These are phyloP conservation scores for Cydia fagiglandana DNA, from an alignment of 1,140 invertebrate species.

Conservation along the genomic window DNA sequence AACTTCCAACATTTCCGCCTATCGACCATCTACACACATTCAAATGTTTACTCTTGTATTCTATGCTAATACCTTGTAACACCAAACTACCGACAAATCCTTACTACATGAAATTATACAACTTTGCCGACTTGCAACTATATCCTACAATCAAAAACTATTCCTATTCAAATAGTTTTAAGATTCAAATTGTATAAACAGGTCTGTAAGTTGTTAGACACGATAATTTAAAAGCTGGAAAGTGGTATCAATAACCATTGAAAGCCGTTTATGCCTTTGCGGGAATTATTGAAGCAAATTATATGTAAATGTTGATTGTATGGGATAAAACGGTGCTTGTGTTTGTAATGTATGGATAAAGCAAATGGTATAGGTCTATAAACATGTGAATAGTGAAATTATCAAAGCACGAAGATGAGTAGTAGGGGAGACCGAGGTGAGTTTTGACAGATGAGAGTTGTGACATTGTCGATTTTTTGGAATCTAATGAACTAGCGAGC, in stretches of 20 bases:
- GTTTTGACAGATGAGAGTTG: too few relatives aligned
- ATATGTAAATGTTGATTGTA: constrained; percentile 3
- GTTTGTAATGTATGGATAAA: too few relatives aligned
- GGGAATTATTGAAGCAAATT: constrained; percentile 13
- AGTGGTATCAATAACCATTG: constrained; percentile 13
- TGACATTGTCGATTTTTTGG: too few relatives aligned
- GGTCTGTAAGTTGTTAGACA: neutral
- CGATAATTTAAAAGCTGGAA: neutral
- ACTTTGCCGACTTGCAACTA: neutral
- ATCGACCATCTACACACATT: constrained; percentile 17
- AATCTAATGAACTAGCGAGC: too few relatives aligned
- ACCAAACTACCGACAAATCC: constrained; percentile 11
- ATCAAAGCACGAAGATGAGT: too few relatives aligned
- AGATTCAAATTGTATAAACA: neutral
- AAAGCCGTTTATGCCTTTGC: constrained; percentile 9
- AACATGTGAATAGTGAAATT: too few relatives aligned
- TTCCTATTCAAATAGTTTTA: neutral
- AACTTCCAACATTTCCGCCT: neutral
- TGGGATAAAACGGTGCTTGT: neutral
- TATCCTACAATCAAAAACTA: neutral
- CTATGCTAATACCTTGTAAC: constrained; percentile 11
- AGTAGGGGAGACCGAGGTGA: too few relatives aligned
- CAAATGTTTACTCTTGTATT: neutral
- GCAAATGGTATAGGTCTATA: too few relatives aligned
- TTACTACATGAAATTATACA: neutral